A percentile compares a stretch with the other conserved stretches of the same genome.
These are phyloP conservation scores for Pholis gunnellus DNA, from an alignment of 2,113 vertebrate species.

Conservation along the genomic window DNA sequence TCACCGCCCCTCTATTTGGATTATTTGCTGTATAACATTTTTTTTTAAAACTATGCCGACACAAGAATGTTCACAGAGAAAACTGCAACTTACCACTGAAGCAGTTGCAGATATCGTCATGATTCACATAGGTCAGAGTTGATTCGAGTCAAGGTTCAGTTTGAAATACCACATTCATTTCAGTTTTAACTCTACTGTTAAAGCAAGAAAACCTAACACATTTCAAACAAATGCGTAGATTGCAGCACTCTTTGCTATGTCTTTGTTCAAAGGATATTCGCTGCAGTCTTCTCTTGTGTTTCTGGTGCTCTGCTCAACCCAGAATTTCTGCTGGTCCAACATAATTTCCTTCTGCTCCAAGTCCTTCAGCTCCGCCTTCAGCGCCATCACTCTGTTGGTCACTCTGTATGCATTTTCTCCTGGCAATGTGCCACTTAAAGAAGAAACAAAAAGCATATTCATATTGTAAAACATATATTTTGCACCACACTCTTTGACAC, in stretches of 20 bases:
- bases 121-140: constrained; percentile 93
- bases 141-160: constrained; percentile 86
- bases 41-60: not conserved
- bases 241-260: not conserved
- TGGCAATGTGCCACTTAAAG: constrained; percentile 86
- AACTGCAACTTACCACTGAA: constrained; percentile 88
- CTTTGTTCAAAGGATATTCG: constrained; percentile 89
- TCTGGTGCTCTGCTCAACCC: constrained; percentile 94
- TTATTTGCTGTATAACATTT: not conserved
- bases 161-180: constrained; percentile 14
- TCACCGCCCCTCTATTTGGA: not conserved
- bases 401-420: constrained; percentile 87
- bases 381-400: constrained; percentile 86
- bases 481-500: not conserved
- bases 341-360: constrained; percentile 89
- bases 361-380: constrained; percentile 92
- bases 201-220: not conserved
- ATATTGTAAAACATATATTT: not conserved
- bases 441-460: not conserved
- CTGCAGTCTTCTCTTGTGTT: constrained; percentile 91
- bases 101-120: constrained; percentile 95
- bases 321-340: constrained; percentile 92
- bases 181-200: not conserved
- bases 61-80: not conserved
- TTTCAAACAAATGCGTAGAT: not conserved